A percentile compares a stretch with the other conserved stretches of the same genome.
Evolutionary conservation across 2,797 vertebrate species (phyloP).

Genomic region (Acipenser transmontanus): DNA sequence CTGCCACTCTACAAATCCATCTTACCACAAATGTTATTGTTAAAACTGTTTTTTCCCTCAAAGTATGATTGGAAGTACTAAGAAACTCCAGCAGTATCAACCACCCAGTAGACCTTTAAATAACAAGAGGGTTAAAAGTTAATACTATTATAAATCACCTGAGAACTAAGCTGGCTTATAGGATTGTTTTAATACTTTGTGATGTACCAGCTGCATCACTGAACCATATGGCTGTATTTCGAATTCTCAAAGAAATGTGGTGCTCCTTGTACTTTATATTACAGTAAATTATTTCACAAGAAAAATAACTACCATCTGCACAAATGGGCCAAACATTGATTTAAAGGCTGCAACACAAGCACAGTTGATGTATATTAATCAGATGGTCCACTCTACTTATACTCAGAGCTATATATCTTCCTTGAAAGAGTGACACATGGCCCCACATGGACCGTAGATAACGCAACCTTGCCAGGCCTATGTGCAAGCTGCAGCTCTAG

Average conservation of each 20-base stretch:
- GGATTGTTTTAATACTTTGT: neutral
- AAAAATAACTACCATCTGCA: conserved; percentile 49
- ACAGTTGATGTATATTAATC: conserved; percentile 35
- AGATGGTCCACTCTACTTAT: conserved; percentile 21
- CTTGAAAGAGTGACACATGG: conserved; percentile 47
- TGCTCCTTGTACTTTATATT: conserved; percentile 33
- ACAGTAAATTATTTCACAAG: conserved; percentile 36
- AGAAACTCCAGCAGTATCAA: no score
- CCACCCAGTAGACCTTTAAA: no score
- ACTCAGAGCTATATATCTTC: conserved; percentile 45
- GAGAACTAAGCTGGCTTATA: neutral
- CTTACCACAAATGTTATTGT: no score
- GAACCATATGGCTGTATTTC: conserved; percentile 29
- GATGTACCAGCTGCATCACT: neutral
- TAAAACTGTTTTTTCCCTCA: no score
- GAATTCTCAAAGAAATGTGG: conserved; percentile 11
- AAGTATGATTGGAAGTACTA: no score
- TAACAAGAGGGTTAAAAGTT: neutral
- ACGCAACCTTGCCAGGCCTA: conserved; percentile 38
- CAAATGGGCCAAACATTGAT: conserved; percentile 45
- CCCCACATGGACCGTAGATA: conserved; percentile 47
- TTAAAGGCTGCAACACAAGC: conserved; percentile 54
- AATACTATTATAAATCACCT: conserved; percentile 6
- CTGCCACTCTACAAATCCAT: no score
- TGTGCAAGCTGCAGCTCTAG: conserved; percentile 37